Evolutionary conservation across 2,113 vertebrate genomes (phyloP).

Genomic region (Etia nguti): DNA sequence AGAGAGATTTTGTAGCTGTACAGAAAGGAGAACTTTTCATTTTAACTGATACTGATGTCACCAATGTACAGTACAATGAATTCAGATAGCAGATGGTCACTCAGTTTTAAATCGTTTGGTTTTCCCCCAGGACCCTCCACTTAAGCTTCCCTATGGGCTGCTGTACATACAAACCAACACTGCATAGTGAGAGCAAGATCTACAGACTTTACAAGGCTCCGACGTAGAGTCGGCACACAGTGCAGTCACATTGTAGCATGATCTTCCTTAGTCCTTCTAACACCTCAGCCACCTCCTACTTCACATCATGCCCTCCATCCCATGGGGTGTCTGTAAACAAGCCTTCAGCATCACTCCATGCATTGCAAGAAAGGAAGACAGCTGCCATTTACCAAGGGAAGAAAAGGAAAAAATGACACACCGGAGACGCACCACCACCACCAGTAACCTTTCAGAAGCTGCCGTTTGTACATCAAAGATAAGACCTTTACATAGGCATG

Average conservation of each 20-base stretch:
- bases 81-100: neutral
- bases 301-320: constrained; percentile 15
- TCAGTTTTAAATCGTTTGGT: neutral
- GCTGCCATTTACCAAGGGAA: neutral
- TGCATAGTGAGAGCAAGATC: neutral
- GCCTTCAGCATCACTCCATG: constrained; percentile 13
- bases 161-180: neutral
- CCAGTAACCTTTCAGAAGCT: constrained; percentile 17
- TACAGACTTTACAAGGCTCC: constrained; percentile 13
- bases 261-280: constrained; percentile 19
- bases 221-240: neutral
- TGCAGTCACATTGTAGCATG: neutral
- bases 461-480: constrained; percentile 25
- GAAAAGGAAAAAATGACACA: constrained; percentile 7
- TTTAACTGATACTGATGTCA: constrained; percentile 2
- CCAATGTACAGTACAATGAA: constrained; percentile 14
- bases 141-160: neutral
- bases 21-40: neutral
- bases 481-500: constrained; percentile 3
- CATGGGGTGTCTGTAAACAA: constrained; percentile 39
- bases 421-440: neutral
- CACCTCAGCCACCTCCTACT: constrained; percentile 17
- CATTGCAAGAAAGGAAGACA: constrained; percentile 16
- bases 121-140: neutral
- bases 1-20: constrained; percentile 10